phyloP scores from a whole-genome alignment of 2,888 invertebrate genomes.

The Ennomos erosarius region DNA sequence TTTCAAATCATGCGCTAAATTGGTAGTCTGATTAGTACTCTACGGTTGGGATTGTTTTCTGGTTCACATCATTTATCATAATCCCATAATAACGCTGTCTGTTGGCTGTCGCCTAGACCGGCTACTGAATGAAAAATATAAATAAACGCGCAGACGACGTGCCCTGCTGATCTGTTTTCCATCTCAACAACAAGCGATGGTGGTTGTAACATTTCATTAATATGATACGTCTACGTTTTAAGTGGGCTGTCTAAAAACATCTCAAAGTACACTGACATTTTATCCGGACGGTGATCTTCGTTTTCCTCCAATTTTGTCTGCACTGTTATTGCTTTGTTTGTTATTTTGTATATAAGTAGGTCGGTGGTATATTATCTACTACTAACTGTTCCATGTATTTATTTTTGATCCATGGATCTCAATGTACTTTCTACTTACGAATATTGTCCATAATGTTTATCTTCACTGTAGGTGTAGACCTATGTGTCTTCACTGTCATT shows the following conservation, averaged over 20 bases:
- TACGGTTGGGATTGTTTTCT: no score
- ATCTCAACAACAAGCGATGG: constrained; percentile 50
- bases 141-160: constrained; percentile 64
- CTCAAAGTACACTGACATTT: constrained; percentile 13
- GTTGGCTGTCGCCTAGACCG: constrained; percentile 42
- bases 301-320: constrained; percentile 13
- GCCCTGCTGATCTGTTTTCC: constrained; percentile 66
- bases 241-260: constrained; percentile 20
- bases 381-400: no score
- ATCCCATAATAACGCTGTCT: constrained; percentile 30
- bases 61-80: constrained; percentile 12
- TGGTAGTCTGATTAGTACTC: no score
- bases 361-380: neutral
- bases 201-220: constrained; percentile 24
- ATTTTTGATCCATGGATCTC: no score
- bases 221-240: constrained; percentile 26
- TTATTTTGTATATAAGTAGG: neutral
- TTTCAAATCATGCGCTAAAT: no score
- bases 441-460: no score
- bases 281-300: constrained; percentile 10
- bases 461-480: no score
- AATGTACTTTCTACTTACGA: no score
- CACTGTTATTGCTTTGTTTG: constrained; percentile 1
- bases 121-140: constrained; percentile 68
- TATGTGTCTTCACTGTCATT: no score